Evolutionary conservation across 2,888 invertebrate genomes (phyloP), one percentile per base, ranked within the genome.

Genomic region (Synergus umbraculus): DNA sequence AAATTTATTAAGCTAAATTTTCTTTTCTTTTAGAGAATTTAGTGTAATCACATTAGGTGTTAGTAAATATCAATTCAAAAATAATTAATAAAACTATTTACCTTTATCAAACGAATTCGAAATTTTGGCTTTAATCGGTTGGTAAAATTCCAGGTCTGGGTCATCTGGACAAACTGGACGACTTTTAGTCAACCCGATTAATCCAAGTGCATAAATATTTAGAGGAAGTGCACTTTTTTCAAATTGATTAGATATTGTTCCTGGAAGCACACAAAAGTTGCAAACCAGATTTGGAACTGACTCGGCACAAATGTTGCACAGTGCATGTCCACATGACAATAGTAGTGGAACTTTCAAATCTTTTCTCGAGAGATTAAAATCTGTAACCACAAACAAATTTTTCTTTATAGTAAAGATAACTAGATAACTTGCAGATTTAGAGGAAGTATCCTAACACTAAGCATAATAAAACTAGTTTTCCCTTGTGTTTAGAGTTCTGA

Each of bases 271-370:
- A 86, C 93, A 92, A 60, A 90, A 85, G 9, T 84, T 82, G 9
- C 89, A 93, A 37, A 85, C 82, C 85, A 92, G 92, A 83, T 90
- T 92, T 0, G 91, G 81, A 41, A 92, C 89, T 80, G 90, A 92
- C 58, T 88, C 91, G 15, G 95, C 89, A 88, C 96, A 96, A 76
- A 92, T 93, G 84, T 95, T 95, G 86, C 96, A 96, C 86, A 95
- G 93, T 3, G 94, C 93, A 89, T 96, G 96, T 0, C 95, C 95
- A 88, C 96, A 96, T 81, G 93, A 87, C 80, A 96, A 89, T 60
- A 96, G 91, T 41, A 96, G 91, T 0, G 96, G 96, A 54, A 87
- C 10, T 12, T 65, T 54, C 1, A 58, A 1, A 4, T 85, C 85
- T 18, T 15, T 83, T 22, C 81, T 79, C 0, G 44, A 60, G 29